Base-by-base conservation (phyloP, 2,888 invertebrate genomes). In the Deilephila porcellus region DNA sequence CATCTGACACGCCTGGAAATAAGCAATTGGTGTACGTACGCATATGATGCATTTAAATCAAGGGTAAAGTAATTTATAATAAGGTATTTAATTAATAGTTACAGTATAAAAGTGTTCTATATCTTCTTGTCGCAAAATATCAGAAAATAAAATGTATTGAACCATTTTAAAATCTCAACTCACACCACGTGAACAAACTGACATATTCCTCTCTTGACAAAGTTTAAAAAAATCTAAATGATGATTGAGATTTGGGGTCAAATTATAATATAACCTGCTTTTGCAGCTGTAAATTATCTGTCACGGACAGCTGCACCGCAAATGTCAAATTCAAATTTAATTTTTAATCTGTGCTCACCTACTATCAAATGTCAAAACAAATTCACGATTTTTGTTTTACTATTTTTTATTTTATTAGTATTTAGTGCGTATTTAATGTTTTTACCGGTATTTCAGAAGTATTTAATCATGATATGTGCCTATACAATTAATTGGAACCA, bases 1-100 rank as follows among this genome's bases (percentile, higher is more conserved):
- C 82, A 92, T 86, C 85, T 96, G 96, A 73, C 94, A 93, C 45
- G 90, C 90, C 95, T 96, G 81, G 4, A 75, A 76, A 59, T 70
- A 52, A 52, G 32, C 34, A 20, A 32, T 11, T 32, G 8, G 5
- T 29, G 6, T 11, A 64, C 11, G 6, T 11, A 64, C 11, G 25
- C 20, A 59, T 37, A 17, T 32, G 3, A 7, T 60, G 25, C 25
- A 25, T 73, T 52, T 20, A 70, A 14, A 45, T 45, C 11, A 45
- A 11, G 11, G 7, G 7, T 14, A 1, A 11, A 11, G 14, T 3
- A 45, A 45, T 14, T 45, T 45, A 11, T 11, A 11, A 56, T 19
- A 5, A n/a, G 19, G 5, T 17, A 32, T 63, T n/a, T n/a, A 60
- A 67, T 19, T 52, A 14, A 71, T 72, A 78, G 79, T 71, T 75